Percentiles rank a stretch among this genome's conserved stretches.
Conservation (phyloP, 2,113 vertebrate species). For the Panthera tigris region DNA sequence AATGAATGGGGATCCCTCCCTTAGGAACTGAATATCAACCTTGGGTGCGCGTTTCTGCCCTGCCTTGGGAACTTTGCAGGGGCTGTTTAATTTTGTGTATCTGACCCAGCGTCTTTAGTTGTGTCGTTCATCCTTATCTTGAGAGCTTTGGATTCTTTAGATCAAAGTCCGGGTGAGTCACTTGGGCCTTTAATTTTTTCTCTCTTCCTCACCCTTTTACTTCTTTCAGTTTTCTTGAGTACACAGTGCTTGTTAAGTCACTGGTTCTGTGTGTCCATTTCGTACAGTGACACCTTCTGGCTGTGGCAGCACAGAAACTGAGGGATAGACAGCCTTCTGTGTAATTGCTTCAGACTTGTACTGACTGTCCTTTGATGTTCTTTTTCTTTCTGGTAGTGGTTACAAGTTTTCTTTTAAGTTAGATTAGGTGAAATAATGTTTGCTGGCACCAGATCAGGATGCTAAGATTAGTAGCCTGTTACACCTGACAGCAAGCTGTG, state of each 20-base stretch:
- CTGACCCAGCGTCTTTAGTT: not conserved
- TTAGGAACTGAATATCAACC: not conserved
- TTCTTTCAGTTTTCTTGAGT: not conserved
- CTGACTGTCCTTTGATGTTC: not conserved
- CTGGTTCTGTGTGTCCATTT: not conserved
- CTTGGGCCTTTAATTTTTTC: conserved; percentile 59
- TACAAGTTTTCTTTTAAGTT: conserved; percentile 53
- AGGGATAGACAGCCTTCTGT: not conserved
- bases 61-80: conserved; percentile 35
- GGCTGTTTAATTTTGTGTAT: conserved; percentile 23
- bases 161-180: conserved; percentile 65
- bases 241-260: not conserved
- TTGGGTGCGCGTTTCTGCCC: not conserved
- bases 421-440: not conserved
- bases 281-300: conserved; percentile 15
- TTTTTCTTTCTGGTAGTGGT: not conserved
- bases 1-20: conserved; percentile 55
- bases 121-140: conserved; percentile 57
- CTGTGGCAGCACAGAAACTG: not conserved
- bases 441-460: not conserved
- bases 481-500: not conserved
- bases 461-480: not conserved
- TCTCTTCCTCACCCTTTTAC: not conserved
- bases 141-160: conserved; percentile 50
- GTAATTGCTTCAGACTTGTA: not conserved